Conservation (phyloP, 2,797 vertebrate genomes). For the Dromococcyx pavoninus region DNA sequence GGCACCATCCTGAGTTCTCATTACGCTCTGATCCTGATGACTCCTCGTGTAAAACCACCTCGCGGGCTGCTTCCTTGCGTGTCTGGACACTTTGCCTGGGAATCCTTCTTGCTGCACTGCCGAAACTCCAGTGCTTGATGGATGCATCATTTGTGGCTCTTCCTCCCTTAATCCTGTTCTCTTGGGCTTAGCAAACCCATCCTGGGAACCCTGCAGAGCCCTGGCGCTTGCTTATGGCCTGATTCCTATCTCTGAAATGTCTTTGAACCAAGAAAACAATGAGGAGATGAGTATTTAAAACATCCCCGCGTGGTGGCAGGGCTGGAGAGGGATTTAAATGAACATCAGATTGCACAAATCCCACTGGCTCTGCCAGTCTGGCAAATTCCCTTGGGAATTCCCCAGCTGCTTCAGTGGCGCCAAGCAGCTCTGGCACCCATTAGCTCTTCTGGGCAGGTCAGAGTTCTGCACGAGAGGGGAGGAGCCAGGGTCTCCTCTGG, state of each 20-base stretch:
- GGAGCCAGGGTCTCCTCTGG: neutral
- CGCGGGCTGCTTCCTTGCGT: neutral
- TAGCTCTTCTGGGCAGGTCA: neutral
- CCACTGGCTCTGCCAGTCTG: neutral
- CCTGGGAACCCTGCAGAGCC: neutral
- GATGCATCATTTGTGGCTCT: neutral
- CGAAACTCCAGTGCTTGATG: neutral
- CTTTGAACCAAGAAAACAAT: neutral
- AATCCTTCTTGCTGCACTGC: neutral
- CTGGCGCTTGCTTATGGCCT: neutral
- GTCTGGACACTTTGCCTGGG: neutral
- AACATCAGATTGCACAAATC: neutral
- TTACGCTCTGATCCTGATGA: neutral
- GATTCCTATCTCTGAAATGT: neutral
- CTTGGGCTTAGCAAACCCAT: neutral
- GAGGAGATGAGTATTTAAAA: neutral
- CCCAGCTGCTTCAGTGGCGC: neutral
- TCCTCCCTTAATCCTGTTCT: neutral
- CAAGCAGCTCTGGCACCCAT: neutral
- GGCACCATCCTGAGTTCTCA: neutral
- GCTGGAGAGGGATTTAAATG: neutral
- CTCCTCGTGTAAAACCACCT: neutral
- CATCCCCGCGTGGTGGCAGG: neutral
- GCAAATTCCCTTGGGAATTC: neutral
- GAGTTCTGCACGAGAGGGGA: neutral